A percentile compares a stretch with the other conserved stretches of the same genome.
Evolutionary conservation across 2,888 invertebrate species (phyloP).

Genomic region (Orchestes rusci): DNA sequence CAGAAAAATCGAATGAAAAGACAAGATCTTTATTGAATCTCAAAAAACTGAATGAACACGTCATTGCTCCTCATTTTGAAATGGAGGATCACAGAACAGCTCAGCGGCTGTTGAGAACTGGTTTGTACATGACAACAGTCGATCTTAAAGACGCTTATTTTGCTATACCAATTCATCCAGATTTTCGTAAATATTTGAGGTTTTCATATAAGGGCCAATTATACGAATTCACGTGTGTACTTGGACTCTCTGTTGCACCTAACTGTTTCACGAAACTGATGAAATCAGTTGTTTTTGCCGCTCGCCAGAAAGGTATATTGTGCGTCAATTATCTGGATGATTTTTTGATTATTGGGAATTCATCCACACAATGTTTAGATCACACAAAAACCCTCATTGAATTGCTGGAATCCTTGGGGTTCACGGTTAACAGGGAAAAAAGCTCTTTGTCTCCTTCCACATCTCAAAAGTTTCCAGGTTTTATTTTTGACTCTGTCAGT

Average conservation of each 20-base stretch:
- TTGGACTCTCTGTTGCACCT: slow-evolving; percentile 25
- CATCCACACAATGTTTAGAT: slow-evolving; percentile 4
- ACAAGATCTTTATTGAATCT: slow-evolving; percentile 1
- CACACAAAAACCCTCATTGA: slow-evolving; percentile 1
- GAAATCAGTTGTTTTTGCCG: slow-evolving; percentile 21
- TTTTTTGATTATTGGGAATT: slow-evolving; percentile 19
- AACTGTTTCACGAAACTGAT: slow-evolving; percentile 30
- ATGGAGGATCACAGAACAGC: slow-evolving; percentile 4
- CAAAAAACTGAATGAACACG: no score
- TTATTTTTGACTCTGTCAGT: background rate
- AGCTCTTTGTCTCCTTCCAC: no score
- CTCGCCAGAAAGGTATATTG: slow-evolving; percentile 18
- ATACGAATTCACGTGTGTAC: slow-evolving; percentile 29
- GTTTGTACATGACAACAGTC: slow-evolving; percentile 15
- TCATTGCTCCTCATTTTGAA: background rate
- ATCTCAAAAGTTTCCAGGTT: no score
- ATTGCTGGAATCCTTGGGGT: slow-evolving; percentile 3
- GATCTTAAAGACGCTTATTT: slow-evolving; percentile 26
- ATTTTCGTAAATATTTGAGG: slow-evolving; percentile 24
- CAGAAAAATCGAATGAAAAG: no score
- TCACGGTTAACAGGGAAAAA: slow-evolving; percentile 6
- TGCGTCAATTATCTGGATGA: slow-evolving; percentile 27
- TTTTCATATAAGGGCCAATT: slow-evolving; percentile 24
- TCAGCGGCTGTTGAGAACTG: background rate
- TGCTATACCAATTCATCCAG: slow-evolving; percentile 21